Evolutionary conservation across 53 echinoderm and acorn worm species (phyloP), one percentile per base, ranked within the genome.

Genomic region (Holothuria leucospilota): DNA sequence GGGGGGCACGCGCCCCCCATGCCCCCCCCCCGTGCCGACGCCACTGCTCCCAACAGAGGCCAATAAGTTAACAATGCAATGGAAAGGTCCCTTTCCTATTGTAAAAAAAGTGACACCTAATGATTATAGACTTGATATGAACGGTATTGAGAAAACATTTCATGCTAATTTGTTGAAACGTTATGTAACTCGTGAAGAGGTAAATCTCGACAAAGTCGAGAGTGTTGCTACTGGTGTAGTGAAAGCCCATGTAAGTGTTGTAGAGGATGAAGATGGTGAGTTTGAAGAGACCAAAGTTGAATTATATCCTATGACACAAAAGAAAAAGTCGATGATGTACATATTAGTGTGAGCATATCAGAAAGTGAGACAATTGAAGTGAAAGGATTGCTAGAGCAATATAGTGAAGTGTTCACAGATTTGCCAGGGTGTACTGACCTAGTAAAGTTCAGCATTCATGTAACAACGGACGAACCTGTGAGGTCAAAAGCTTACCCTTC

Each of bases 161-260:
- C 94, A 93, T 82, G 85, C 85, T 8, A 93, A 91, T 77, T 13
- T 94, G 40, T 69, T 94, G 80, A 94, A 86, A 51, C 73, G 39
- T 34, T 86, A 91, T 16, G 65, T 86, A 18, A 41, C 62, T 26
- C 61, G 83, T 39, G 83, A 65, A 15, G 67, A 51, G 52, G 29
- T 25, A 79, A 16, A 59, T 5, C 59, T 20, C 28, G 67, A 67
- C 67, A 67, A 7, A 67, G 67, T 67, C 28, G 74, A 18, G 4
- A 73, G 74, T 41, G 74, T 13, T 73, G 74, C 74, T 18, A 40
- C 46, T 14, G 46, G 74, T 39, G 72, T 59, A 41, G 21, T 81
- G 24, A 62, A 69, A 70, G 82, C 29, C 18, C 69, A 59, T 70
- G 59, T 14, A 59, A 13, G 58, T 12, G 58, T 68, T 34, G 82